Conservation (phyloP, 2,113 vertebrate species). For the Labeo rohita region DNA sequence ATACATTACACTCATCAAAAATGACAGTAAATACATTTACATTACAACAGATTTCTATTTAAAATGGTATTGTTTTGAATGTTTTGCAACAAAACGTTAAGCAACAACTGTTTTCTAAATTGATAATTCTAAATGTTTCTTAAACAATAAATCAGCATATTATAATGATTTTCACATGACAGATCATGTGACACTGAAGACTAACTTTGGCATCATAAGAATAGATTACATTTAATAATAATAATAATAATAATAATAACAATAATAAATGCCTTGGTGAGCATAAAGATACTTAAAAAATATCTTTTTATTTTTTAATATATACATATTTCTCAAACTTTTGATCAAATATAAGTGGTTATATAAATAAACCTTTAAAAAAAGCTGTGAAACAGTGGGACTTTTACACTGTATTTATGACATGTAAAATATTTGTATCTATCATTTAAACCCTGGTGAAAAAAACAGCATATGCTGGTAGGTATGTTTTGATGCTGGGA, state of each 20-base stretch:
- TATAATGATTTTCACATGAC: no score
- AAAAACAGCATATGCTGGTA: no score
- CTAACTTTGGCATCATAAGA: no score
- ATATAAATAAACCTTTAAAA: not conserved
- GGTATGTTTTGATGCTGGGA: no score
- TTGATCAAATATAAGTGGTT: not conserved
- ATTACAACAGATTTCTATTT: not conserved
- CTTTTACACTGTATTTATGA: not conserved
- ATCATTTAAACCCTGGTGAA: not conserved
- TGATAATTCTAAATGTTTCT: not conserved
- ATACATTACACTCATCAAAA: not conserved
- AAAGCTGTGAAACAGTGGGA: not conserved
- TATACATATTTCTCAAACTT: no score
- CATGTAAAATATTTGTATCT: not conserved
- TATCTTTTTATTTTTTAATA: no score
- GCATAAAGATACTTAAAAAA: no score
- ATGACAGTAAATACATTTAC: not conserved
- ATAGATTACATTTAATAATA: no score
- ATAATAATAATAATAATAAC: no score
- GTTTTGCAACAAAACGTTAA: not conserved
- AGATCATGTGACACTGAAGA: no score
- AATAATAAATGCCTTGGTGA: no score
- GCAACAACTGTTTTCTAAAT: not conserved
- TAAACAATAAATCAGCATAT: no score
- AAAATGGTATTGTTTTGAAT: not conserved